These are phyloP conservation scores for Chaetorhynchus papuensis DNA, from an alignment of 2,113 vertebrate species.

Conservation along the genomic window DNA sequence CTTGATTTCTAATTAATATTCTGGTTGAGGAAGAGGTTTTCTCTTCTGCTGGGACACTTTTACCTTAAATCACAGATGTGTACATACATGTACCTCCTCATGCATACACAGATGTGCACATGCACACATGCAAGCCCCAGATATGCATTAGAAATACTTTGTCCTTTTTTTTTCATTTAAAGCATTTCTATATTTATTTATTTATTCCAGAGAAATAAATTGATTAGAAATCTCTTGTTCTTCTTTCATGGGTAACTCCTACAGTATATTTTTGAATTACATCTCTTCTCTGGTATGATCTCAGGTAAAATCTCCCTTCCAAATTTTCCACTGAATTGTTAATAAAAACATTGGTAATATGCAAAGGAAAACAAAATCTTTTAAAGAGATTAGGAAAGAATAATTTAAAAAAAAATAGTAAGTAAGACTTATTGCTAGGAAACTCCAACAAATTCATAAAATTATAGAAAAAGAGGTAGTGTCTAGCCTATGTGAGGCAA, in stretches of 20 bases:
- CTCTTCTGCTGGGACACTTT: background rate
- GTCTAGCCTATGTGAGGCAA: background rate
- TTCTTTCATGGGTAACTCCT: background rate
- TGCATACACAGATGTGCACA: rapidly evolving
- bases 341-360: background rate
- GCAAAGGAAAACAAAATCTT: background rate
- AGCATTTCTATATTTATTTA: background rate
- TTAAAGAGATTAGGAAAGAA: background rate
- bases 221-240: background rate
- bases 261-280: background rate
- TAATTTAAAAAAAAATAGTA: background rate
- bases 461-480: background rate
- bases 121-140: rapidly evolving
- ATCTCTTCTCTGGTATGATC: background rate
- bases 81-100: rapidly evolving
- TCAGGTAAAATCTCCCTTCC: background rate
- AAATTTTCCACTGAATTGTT: background rate
- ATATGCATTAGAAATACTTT: background rate
- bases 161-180: background rate
- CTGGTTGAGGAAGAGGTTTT: background rate
- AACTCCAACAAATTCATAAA: background rate
- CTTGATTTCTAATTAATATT: background rate
- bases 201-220: background rate
- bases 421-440: background rate
- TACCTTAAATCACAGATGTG: background rate